phyloP scores from a whole-genome alignment of 1,140 invertebrate genomes.

The Saccostrea cuccullata region DNA sequence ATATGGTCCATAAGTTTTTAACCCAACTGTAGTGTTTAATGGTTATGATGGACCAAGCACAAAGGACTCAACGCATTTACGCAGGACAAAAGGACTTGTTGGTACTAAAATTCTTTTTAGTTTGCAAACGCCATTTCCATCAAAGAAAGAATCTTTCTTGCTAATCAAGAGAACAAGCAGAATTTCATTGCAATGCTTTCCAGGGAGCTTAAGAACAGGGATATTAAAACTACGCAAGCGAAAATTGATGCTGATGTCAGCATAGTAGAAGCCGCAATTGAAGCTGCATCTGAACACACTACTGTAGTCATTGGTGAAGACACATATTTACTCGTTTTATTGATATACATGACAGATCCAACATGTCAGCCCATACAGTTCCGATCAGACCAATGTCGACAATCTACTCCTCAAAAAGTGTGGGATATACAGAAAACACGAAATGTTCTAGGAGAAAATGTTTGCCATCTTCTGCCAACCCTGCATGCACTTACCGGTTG shows the following conservation, averaged over 20 bases:
- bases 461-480: too few relatives aligned
- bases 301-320: slow-evolving; percentile 36
- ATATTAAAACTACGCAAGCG: slow-evolving; percentile 4
- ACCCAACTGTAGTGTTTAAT: background rate
- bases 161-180: slow-evolving; percentile 40
- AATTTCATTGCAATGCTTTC: slow-evolving; percentile 21
- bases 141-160: slow-evolving; percentile 35
- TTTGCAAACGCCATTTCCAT: slow-evolving; percentile 26
- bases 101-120: slow-evolving; percentile 30
- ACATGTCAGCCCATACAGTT: too few relatives aligned
- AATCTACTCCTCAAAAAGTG: too few relatives aligned
- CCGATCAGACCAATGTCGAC: too few relatives aligned
- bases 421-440: too few relatives aligned
- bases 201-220: background rate
- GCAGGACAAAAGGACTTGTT: slow-evolving; percentile 36
- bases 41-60: slow-evolving; percentile 17
- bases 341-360: too few relatives aligned
- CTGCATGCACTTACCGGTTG: too few relatives aligned
- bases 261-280: slow-evolving; percentile 29
- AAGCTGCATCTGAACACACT: background rate
- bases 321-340: background rate
- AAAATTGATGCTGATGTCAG: slow-evolving; percentile 31
- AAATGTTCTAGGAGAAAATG: too few relatives aligned
- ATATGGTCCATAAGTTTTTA: background rate
- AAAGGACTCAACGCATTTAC: slow-evolving; percentile 32